Base-by-base conservation (phyloP, 2,888 invertebrate genomes). In the Drosophila prolongata region DNA sequence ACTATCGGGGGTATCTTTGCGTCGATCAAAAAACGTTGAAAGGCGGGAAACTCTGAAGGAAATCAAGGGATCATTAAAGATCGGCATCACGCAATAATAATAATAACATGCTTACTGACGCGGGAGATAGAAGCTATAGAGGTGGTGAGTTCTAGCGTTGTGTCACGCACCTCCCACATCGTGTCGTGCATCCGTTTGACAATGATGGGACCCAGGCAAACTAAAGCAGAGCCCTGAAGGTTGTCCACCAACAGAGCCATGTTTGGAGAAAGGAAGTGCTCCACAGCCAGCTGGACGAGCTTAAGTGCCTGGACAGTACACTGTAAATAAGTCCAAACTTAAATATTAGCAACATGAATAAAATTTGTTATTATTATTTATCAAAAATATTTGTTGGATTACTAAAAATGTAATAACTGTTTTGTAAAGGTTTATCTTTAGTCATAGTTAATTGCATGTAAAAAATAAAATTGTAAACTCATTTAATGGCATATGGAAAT, bases 121-220 rank as follows among this genome's bases (percentile, higher is more conserved):
- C 94, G 94, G 0, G 96, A 95, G 75, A 96, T 94, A 44, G 93
- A 93, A 0, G 95, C 95, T 86, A 96, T 95, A 0, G 95, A 95
- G 46, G 94, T 94, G 8, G 97, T 91, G 43, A 96, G 92, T 90
- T 97, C 96, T 30, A 97, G 89, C 0, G 96, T 95, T 5, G 95
- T 95, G 80, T 97, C 97, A 42, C 96, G 93, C 1, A 97, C 94
- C 90, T 97, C 96, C 97, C 97, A 97, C 53, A 95, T 93, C 4
- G 93, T 91, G 87, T 96, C 96, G 77, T 96, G 95, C 89, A 96
- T 92, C 87, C 96, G 95, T 90, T 94, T 94, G 54, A 94, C 94
- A 6, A 97, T 93, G 11, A 96, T 94, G 11, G 94, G 93, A 0
- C 95, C 96, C 9, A 96, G 91, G 67, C 94, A 94, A 68, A 94